These are phyloP conservation scores for Ceriagrion tenellum DNA, from an alignment of 2,888 invertebrate genomes.

Conservation along the genomic window DNA sequence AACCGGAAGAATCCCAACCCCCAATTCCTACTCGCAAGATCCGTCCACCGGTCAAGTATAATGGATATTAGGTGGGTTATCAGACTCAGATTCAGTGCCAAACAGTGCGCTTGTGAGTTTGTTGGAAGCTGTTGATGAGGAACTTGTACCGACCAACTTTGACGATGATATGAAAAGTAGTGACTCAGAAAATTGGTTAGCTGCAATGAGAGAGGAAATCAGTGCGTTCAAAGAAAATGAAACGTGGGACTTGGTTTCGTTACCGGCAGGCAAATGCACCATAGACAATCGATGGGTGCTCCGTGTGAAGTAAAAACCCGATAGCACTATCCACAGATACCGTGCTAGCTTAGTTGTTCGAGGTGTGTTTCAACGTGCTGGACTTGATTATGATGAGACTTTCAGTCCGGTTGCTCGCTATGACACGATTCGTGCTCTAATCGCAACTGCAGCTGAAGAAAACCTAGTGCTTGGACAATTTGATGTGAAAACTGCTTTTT, in stretches of 20 bases:
- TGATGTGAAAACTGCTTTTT: too few species aligned
- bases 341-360: too few species aligned
- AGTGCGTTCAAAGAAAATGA: slow-evolving; percentile 30
- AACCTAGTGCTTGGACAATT: too few species aligned
- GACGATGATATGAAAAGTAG: slow-evolving; percentile 68
- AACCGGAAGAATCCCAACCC: too few species aligned
- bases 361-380: too few species aligned
- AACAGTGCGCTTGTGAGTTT: slow-evolving; percentile 63
- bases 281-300: background rate
- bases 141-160: background rate
- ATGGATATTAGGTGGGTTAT: slow-evolving; percentile 60
- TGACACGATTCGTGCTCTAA: too few species aligned
- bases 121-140: too few species aligned
- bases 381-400: too few species aligned
- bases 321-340: too few species aligned
- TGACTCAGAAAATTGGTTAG: slow-evolving; percentile 69
- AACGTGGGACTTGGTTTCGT: slow-evolving; percentile 70
- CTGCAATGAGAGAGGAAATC: background rate
- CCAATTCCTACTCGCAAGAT: slow-evolving; percentile 40
- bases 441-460: too few species aligned
- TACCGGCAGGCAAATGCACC: slow-evolving; percentile 54
- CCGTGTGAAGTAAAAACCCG: too few species aligned
- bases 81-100: background rate
- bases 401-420: too few species aligned
- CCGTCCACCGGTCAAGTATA: slow-evolving; percentile 54